phyloP scores from a whole-genome alignment of 1,140 invertebrate species.

The Carcinoscorpius rotundicauda region DNA sequence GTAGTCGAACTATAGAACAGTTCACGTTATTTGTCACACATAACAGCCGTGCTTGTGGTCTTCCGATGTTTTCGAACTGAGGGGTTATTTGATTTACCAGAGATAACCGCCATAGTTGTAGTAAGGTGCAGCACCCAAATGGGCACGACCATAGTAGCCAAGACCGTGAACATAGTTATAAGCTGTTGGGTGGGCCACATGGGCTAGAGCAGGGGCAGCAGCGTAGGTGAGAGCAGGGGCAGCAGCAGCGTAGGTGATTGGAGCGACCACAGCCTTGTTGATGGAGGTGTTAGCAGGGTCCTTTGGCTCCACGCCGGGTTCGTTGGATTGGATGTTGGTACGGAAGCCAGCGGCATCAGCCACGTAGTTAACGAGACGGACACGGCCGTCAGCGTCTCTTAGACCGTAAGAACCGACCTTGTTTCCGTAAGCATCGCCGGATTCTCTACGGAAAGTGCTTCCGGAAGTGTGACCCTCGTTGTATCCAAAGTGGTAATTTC shows the following conservation, averaged over 20 bases:
- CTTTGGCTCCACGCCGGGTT: slow-evolving; percentile 22
- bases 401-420: slow-evolving; percentile 24
- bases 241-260: not conserved
- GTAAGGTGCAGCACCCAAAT: no score
- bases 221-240: not conserved
- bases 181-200: no score
- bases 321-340: slow-evolving; percentile 20
- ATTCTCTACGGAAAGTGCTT: slow-evolving; percentile 24
- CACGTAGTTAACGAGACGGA: slow-evolving; percentile 26
- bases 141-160: no score
- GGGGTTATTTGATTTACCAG: no score
- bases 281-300: slow-evolving; percentile 19
- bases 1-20: no score
- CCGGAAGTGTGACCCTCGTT: slow-evolving; percentile 24
- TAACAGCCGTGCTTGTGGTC: no score
- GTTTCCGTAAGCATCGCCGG: slow-evolving; percentile 20
- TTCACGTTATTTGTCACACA: no score
- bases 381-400: slow-evolving; percentile 23
- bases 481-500: slow-evolving; percentile 24
- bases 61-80: no score
- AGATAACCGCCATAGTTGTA: no score
- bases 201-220: not conserved
- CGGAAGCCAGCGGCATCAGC: slow-evolving; percentile 20
- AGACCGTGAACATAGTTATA: no score
- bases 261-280: slow-evolving; percentile 12